phyloP scores from a whole-genome alignment of 2,888 invertebrate species.

The Ganaspis brasiliensis region DNA sequence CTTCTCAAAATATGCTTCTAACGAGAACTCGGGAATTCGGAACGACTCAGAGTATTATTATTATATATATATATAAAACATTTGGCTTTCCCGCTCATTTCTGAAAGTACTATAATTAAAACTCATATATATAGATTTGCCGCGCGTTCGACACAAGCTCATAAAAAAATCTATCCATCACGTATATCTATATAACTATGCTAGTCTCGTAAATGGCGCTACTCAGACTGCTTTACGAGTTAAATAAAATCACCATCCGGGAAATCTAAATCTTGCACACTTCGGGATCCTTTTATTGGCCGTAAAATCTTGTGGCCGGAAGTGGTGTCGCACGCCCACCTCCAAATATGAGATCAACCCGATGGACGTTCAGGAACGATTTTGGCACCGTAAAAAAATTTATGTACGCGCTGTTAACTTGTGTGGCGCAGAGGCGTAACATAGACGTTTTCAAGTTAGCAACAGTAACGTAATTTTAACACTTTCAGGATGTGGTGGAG shows the following conservation, averaged over 20 bases:
- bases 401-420: constrained; percentile 30
- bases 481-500: constrained; percentile 10
- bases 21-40: constrained; percentile 21
- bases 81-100: constrained; percentile 22
- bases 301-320: constrained; percentile 62
- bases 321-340: constrained; percentile 56
- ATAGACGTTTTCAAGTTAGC: constrained; percentile 32
- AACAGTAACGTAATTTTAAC: constrained; percentile 13
- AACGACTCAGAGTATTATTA: background rate
- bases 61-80: background rate
- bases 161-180: constrained; percentile 39
- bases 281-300: constrained; percentile 57
- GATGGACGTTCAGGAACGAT: constrained; percentile 38
- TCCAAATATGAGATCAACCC: constrained; percentile 44
- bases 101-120: constrained; percentile 34
- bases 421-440: constrained; percentile 39
- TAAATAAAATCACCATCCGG: constrained; percentile 53
- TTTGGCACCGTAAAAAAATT: constrained; percentile 40
- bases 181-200: too few species aligned
- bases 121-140: background rate
- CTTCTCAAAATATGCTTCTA: constrained; percentile 1
- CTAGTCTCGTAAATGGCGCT: constrained; percentile 9
- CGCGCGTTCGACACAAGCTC: constrained; percentile 19
- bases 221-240: constrained; percentile 19
- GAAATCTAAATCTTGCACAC: constrained; percentile 71